Base-by-base conservation (phyloP, 2,888 invertebrate species). In the Lymantria monacha region DNA sequence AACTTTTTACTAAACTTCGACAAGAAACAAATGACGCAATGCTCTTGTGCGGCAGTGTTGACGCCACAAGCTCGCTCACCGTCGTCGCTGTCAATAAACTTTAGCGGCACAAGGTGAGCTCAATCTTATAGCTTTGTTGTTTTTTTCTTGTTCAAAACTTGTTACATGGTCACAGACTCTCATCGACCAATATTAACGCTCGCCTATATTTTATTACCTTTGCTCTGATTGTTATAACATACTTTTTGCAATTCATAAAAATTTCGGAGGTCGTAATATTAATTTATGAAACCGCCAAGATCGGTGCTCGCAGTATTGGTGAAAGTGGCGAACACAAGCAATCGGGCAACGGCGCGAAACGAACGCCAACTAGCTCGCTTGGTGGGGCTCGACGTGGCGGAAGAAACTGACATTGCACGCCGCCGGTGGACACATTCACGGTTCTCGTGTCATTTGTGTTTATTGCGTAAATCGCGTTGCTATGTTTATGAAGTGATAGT, bases 11-110 rank as follows among this genome's bases (percentile, higher is more conserved):
- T 62, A 41, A 14, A 66, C 76, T 76, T 77, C 72, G 65, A 70
- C 74, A 74, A 79, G 72, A 71, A 66, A 71, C 65, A 60, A 69
- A 78, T 89, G 86, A 89, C 86, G 88, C 82, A 89, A 85, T 70
- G 70, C 66, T 74, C 74, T 72, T 76, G 78, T 73, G 79, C 80
- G 73, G 74, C 72, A 77, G 74, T 73, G 70, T 69, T 62, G 63
- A 72, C 69, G 71, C 69, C 73, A 54, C 66, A 55, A 70, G 67
- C 69, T 68, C 68, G 62, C 65, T 66, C 65, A 84, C 83, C 83
- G 70, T 76, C 62, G 81, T 85, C 88, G 73, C 89, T 86, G 90
- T 90, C 90, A 90, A 87, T 89, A 90, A 90, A 90, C 90, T 89
- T 83, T 83, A 74, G 71, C 73, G 76, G 81, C 70, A 77, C 85